phyloP scores from a whole-genome alignment of 2,888 invertebrate genomes.

The Volucella inflata region DNA sequence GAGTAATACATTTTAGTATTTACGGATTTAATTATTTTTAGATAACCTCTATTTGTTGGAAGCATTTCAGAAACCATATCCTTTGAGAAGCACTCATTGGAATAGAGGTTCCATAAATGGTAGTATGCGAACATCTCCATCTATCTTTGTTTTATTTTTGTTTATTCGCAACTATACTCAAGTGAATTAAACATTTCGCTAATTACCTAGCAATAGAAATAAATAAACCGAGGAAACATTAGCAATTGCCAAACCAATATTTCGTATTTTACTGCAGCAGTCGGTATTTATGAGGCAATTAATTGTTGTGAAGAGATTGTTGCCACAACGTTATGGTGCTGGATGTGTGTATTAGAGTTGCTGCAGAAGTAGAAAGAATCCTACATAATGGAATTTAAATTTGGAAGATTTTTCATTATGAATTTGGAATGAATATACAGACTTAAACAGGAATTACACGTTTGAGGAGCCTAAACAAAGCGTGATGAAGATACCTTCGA shows the following conservation, averaged over 20 bases:
- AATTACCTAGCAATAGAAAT: conserved; percentile 41
- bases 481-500: too few species aligned
- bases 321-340: not conserved
- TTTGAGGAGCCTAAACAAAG: too few species aligned
- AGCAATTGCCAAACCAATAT: conserved; percentile 44
- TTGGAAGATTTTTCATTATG: too few species aligned
- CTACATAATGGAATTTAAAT: too few species aligned
- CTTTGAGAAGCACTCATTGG: too few species aligned
- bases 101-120: not conserved
- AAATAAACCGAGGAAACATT: conserved; percentile 35
- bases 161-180: conserved; percentile 24
- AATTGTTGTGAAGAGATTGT: conserved; percentile 9
- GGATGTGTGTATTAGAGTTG: too few species aligned
- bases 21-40: too few species aligned
- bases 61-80: not conserved
- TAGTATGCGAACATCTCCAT: not conserved
- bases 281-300: conserved; percentile 31
- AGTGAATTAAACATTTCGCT: conserved; percentile 38
- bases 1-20: too few species aligned
- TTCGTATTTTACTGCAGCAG: conserved; percentile 37
- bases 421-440: too few species aligned
- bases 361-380: too few species aligned
- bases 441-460: too few species aligned
- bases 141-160: conserved; percentile 1
- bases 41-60: not conserved